These are phyloP conservation scores for Rotaria socialis DNA, from an alignment of 2,888 invertebrate species.

Conservation along the genomic window DNA sequence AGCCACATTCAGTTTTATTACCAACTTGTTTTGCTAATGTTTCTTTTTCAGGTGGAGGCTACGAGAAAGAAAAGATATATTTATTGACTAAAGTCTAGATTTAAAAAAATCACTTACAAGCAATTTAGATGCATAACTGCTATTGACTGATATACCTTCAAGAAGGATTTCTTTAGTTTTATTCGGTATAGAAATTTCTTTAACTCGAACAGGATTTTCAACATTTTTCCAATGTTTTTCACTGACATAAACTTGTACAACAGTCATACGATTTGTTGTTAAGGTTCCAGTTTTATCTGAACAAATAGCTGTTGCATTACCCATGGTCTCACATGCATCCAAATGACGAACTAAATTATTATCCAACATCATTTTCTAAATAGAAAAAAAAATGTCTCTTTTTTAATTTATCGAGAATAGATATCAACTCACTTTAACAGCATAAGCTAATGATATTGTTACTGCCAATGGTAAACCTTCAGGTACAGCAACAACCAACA, in stretches of 20 bases:
- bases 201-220: not conserved
- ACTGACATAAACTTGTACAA: constrained; percentile 41
- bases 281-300: constrained; percentile 47
- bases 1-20: constrained; percentile 97
- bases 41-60: not conserved
- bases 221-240: constrained; percentile 17
- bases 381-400: not conserved
- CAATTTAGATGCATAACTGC: constrained; percentile 69
- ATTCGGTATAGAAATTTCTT: constrained; percentile 50
- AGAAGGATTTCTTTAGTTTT: constrained; percentile 24
- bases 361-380: constrained; percentile 96
- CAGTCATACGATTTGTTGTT: constrained; percentile 47
- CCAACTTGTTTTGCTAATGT: constrained; percentile 87
- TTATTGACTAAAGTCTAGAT: not conserved
- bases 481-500: constrained; percentile 96
- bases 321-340: constrained; percentile 97
- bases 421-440: constrained; percentile 70
- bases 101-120: constrained; percentile 65
- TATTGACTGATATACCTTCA: constrained; percentile 39
- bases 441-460: constrained; percentile 94
- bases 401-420: not conserved
- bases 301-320: constrained; percentile 46
- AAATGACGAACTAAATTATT: constrained; percentile 97
- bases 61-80: not conserved
- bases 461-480: constrained; percentile 97